Conservation (phyloP, 2,888 invertebrate genomes). For the Plebejus melissa region DNA sequence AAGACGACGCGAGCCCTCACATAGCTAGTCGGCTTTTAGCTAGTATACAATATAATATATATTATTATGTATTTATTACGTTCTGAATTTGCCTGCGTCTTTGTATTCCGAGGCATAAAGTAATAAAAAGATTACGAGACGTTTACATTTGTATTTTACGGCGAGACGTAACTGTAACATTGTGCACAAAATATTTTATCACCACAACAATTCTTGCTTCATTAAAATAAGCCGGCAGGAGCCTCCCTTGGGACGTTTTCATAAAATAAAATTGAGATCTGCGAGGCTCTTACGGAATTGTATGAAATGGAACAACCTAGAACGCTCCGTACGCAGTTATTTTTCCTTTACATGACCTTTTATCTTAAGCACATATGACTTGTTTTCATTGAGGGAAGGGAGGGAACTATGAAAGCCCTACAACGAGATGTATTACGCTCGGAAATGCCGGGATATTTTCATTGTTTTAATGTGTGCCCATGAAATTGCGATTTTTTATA, state of each 20-base stretch:
- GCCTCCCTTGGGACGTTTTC: slow-evolving; percentile 19
- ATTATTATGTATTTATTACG: not conserved
- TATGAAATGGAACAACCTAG: slow-evolving; percentile 29
- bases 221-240: slow-evolving; percentile 25
- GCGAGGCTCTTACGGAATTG: slow-evolving; percentile 24
- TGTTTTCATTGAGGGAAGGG: not conserved
- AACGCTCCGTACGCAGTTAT: slow-evolving; percentile 17
- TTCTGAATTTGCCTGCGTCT: not conserved
- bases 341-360: not conserved
- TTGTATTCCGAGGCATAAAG: not conserved
- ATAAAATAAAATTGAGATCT: slow-evolving; percentile 23
- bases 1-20: no score
- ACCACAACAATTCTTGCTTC: slow-evolving; percentile 20
- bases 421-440: slow-evolving; percentile 27
- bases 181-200: slow-evolving; percentile 19
- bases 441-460: slow-evolving; percentile 28
- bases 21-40: no score
- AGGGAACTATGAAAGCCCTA: not conserved
- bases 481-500: slow-evolving; percentile 27
- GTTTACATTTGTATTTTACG: slow-evolving; percentile 16
- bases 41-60: no score
- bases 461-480: slow-evolving; percentile 29
- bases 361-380: not conserved
- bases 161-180: not conserved
- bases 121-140: slow-evolving; percentile 7